Base-by-base conservation (phyloP, 1,140 invertebrate genomes). In the Drosophila malerkotliana region DNA sequence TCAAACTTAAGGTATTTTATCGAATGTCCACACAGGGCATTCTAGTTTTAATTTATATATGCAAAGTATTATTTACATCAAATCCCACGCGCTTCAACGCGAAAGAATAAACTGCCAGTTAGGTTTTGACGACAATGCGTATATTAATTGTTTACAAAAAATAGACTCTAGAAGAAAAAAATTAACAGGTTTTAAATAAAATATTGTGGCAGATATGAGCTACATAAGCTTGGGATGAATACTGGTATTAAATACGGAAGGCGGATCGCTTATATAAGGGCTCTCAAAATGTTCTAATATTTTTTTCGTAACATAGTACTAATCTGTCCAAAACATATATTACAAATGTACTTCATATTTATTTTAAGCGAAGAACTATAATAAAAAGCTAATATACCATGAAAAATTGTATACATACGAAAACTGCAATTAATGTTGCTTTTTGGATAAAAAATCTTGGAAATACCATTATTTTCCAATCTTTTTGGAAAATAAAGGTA, bases 271-370 rank as follows among this genome's bases (percentile, higher is more conserved):
- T 15, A 15, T 66, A 15, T 30, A 47, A 32, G 41, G 64, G 61
- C 41, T 66, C 34, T 49, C 49, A 63, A 47, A 28, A 24, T 30
- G 15, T 30, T 14, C 32, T 37, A n/a, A 69, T 48, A 56, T 57
- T 41, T 74, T 79, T 32, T 30, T 58, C 24, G 56, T 49, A 58
- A 79, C 54, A n/a, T 49, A 59, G 44, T 69, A 81, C 78, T 81
- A 80, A 80, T 81, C 67, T 52, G 60, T 72, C 74, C 49, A 76
- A 66, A 55, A 63, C 51, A 76, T 56, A 69, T 15, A 54, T 30
- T 24, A 21, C 4, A 53, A 37, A 12, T 34, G 8, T 68, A 69
- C 66, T 48, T 8, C 34, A 69, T 58, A 26, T 44, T 64, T 51
- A 75, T 41, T 48, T 6, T 59, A 73, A 73, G 34, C 45, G 15